Evolutionary conservation across 2,888 invertebrate genomes (phyloP), one percentile per base, ranked within the genome.

Genomic region (Marasmarcha lunaedactyla): DNA sequence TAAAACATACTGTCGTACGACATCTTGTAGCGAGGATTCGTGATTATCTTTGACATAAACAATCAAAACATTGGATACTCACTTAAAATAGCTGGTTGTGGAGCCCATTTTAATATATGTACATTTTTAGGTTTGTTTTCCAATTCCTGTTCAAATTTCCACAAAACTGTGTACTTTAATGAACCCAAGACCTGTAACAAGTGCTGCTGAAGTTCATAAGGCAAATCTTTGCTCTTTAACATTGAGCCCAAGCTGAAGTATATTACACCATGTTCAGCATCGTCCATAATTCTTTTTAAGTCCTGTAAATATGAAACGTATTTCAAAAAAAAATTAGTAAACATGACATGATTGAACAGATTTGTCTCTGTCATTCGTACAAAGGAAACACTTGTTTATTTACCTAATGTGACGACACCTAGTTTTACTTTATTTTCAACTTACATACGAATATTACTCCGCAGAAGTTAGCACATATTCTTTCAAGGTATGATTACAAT

Each of bases 191-290:
- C 58, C 25, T 55, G 49, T 0, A 76, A 26, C 5, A 77, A 44
- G 0, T 48, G 50, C n/a, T 44, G 44, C 38, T 57, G 59, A 6
- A 57, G 37, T 33, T 50, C 47, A 6, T 54, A 52, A 1, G 70
- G 59, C 46, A 74, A 51, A 0, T 53, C 44, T 7, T 55, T 56
- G 38, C 65, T 65, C 36, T 59, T 54, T 12, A 71, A 47, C 36
- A 62, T 66, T 0, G 72, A 65, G 2, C 78, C 76, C 57, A 77
- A 56, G 43, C 72, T 76, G 48, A 79, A 76, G 49, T 63, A 69
- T 26, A 78, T 63, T 0, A 69, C 63, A 1, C 76, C 76, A 37
- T 72, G 40, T 20, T 59, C 52, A 1, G 72, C 57, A 2, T 51
- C 52, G 15, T 71, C 68, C 47, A 74, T 50, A 42, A 67, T 52